Base-by-base conservation (phyloP, 2,113 vertebrate species). In the Shinisaurus crocodilurus region DNA sequence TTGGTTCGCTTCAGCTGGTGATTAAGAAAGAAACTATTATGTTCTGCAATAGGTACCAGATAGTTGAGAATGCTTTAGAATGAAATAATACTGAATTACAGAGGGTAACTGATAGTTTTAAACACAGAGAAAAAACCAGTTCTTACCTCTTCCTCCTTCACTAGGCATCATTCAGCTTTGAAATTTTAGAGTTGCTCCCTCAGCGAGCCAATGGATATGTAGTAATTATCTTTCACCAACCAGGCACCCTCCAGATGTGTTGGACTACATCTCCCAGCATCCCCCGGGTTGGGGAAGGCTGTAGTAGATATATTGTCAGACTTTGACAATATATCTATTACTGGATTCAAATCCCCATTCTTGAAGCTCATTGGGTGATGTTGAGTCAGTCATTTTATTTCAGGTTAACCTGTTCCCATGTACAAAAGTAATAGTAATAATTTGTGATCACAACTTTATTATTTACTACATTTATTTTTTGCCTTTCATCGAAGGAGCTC, bases 11-110 rank as follows among this genome's bases (percentile, higher is more conserved):
- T 90, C 89, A 92, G 87, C 67, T 88, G 76, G 32, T 83, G 82
- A 69, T 91, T 91, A 91, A 91, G 93, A 93, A 93, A 91, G 83
- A 94, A 94, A 92, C 48, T 90, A 76, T 92, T 94, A 50, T 48
- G 80, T 94, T 90, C 86, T 92, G 10, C 67, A 89, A 82, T 77
- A 83, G 93, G 76, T 85, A 91, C 79, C 45, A 82, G 12, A 77
- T 92, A 90, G 34, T 79, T n/a, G 90, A 43, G 88, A 92, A 90
- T 89, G 74, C 63, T 93, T 87, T 48, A 75, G 63, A 95, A 57
- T 16, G 92, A 54, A 93, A 89, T 27, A 83, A 83, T 86, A 29
- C 25, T 90, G 0, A 12, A 12, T 90, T 92, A 70, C 40, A 87
- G 48, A 86, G 2, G 60, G 32, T 83, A 88, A 32, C 23, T 86